Evolutionary conservation across 2,888 invertebrate genomes (phyloP), one percentile per base, ranked within the genome.

Genomic region (Colletes collaris): DNA sequence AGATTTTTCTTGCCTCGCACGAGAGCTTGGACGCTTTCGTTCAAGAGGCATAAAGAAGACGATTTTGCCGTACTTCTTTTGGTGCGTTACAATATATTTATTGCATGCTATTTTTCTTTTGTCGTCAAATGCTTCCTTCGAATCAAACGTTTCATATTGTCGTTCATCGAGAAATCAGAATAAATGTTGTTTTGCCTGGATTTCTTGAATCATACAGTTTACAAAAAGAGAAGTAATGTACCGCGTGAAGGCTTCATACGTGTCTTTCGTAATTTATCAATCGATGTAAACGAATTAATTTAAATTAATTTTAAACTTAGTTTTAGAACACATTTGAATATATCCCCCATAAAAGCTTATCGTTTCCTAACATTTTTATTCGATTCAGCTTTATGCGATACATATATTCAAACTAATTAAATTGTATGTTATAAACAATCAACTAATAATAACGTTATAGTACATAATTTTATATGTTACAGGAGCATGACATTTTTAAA

Each of bases 1-100:
- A 82, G 63, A 66, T 81, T 76, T 75, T 81, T 68, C 65, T 60
- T 70, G 53, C 10, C 35, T 71, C 49, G 63, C 66, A 27, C 27
- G 66, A 70, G 52, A 66, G 62, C 63, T 71, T 50, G 13, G 49
- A 71, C 44, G 59, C 35, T 55, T 71, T 67, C 37, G 19, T 44
- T 50, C 53, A 37, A 53, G 11, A 44, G 13, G 16, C 19, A 13
- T 52, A 60, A 27, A 77, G 49, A 55, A 55, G 50, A 63, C 10
- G 44, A 58, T 35, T 16, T 67, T 46, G 58, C 10, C 27, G 37
- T 10, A 16, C 40, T 44, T 58, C 46, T 55, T 10, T 6, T 10
- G 27, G n/a, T 40, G n/a, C 27, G 40, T 53, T 10, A 52, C 27
- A 11, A 7, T 53, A 67, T 6, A 35, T 44, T 53, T 2, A 27